A percentile compares a stretch with the other conserved stretches of the same genome.
These are phyloP conservation scores for Archocentrus centrarchus DNA, from an alignment of 2,113 vertebrate species.

Conservation along the genomic window DNA sequence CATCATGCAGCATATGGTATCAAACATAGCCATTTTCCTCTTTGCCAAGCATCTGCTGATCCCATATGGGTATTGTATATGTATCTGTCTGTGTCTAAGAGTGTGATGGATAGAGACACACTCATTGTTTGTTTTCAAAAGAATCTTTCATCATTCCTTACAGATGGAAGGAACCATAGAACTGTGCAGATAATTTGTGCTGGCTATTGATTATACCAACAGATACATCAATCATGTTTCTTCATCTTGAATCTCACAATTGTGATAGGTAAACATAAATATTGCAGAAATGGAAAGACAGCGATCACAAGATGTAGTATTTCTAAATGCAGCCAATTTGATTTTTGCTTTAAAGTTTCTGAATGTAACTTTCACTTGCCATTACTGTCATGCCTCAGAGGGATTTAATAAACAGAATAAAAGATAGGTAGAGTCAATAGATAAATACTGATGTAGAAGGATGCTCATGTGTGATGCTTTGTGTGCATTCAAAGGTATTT, in stretches of 20 bases:
- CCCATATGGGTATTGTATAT: slow-evolving; percentile 72
- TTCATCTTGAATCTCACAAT: slow-evolving; percentile 29
- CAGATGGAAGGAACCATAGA: slow-evolving; percentile 61
- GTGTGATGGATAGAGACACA: slow-evolving; percentile 43
- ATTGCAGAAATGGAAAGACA: slow-evolving; percentile 3
- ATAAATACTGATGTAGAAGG: slow-evolving; percentile 15
- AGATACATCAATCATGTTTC: slow-evolving; percentile 62
- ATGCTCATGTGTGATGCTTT: slow-evolving; percentile 31
- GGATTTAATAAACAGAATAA: not conserved
- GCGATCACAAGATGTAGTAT: slow-evolving; percentile 23
- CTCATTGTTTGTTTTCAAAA: slow-evolving; percentile 61
- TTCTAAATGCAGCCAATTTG: slow-evolving; percentile 14
- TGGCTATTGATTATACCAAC: slow-evolving; percentile 68
- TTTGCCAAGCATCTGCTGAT: slow-evolving; percentile 77
- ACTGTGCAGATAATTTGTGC: slow-evolving; percentile 61
- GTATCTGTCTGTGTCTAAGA: slow-evolving; percentile 49
- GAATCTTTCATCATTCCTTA: slow-evolving; percentile 66
- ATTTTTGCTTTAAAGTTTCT: not conserved
- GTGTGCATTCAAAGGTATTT: slow-evolving; percentile 34
- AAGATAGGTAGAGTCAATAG: not conserved
- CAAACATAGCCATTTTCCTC: slow-evolving; percentile 70
- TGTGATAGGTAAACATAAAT: slow-evolving; percentile 30
- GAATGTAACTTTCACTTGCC: slow-evolving; percentile 12
- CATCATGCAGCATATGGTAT: slow-evolving; percentile 69
- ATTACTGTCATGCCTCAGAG: slow-evolving; percentile 5